Conservation (phyloP, 1,140 invertebrate genomes). For the Solen grandis region DNA sequence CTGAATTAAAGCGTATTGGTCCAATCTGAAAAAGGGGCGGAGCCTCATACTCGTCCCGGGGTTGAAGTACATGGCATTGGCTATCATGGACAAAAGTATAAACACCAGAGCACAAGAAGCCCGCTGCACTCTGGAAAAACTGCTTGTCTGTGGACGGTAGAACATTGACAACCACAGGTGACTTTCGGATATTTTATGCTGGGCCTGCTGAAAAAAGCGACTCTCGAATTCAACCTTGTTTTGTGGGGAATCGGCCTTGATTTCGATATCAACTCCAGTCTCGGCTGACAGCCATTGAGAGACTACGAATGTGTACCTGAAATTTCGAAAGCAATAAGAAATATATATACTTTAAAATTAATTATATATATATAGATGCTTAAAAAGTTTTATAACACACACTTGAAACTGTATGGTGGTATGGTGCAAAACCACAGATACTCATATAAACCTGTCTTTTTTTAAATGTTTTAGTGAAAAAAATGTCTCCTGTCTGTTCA, state of each 20-base stretch:
- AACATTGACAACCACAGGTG: conserved; percentile 80
- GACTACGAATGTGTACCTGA: conserved; percentile 74
- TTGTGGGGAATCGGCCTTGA: conserved; percentile 62
- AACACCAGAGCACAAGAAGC: conserved; percentile 80
- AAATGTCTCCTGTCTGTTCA: too few species aligned
- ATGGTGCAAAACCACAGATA: too few species aligned
- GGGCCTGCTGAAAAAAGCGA: conserved; percentile 62
- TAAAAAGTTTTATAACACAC: too few species aligned
- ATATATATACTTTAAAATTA: too few species aligned
- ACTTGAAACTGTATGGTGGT: too few species aligned
- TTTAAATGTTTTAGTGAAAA: too few species aligned
- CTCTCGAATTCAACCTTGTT: conserved; percentile 71
- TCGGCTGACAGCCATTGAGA: conserved; percentile 76
- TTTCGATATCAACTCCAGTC: conserved; percentile 69
- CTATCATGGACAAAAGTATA: conserved; percentile 80
- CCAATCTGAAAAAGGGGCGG: conserved; percentile 65
- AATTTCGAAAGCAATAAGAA: too few species aligned
- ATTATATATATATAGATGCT: too few species aligned
- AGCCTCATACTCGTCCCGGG: conserved; percentile 52
- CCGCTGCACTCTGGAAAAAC: conserved; percentile 80
- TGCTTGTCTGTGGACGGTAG: conserved; percentile 77
- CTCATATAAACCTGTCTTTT: too few species aligned
- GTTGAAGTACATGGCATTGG: conserved; percentile 81
- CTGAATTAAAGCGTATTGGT: conserved; percentile 70
- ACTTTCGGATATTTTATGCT: conserved; percentile 76